A percentile compares a stretch with the other conserved stretches of the same genome.
Conservation (phyloP, 1,140 invertebrate genomes). For the Meloidogyne exigua region DNA sequence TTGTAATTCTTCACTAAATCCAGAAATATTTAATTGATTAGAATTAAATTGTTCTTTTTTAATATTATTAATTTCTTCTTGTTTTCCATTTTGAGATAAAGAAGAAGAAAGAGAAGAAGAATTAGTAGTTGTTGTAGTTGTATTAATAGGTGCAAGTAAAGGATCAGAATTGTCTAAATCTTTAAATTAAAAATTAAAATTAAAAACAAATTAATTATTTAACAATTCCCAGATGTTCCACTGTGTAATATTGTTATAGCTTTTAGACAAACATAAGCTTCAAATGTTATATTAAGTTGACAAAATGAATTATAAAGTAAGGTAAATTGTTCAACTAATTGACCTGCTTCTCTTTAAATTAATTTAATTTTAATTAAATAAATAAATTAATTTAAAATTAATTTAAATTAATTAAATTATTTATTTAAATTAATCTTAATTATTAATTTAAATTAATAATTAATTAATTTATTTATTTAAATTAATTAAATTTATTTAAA, state of each 20-base stretch:
- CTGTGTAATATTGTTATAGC: constrained; percentile 64
- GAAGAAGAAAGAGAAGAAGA: neutral
- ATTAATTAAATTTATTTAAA: neutral
- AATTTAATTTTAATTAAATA: no score
- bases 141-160: neutral
- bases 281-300: constrained; percentile 53
- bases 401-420: no score
- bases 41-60: neutral
- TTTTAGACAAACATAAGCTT: constrained; percentile 65
- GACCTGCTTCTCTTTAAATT: constrained; percentile 63
- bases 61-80: neutral
- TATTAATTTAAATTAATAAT: no score
- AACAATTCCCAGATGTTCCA: constrained; percentile 34
- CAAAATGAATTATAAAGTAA: constrained; percentile 58
- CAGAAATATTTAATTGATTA: neutral
- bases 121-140: neutral
- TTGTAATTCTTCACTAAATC: constrained; percentile 29
- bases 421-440: constrained; percentile 32
- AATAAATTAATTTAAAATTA: no score
- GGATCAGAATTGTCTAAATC: neutral
- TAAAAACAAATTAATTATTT: constrained; percentile 19
- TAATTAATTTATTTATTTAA: no score
- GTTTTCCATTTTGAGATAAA: constrained; percentile 1
- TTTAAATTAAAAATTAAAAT: constrained; percentile 1
- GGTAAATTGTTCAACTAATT: constrained; percentile 64